Evolutionary conservation across 2,888 invertebrate species (phyloP).

Genomic region (Morpho achilles): DNA sequence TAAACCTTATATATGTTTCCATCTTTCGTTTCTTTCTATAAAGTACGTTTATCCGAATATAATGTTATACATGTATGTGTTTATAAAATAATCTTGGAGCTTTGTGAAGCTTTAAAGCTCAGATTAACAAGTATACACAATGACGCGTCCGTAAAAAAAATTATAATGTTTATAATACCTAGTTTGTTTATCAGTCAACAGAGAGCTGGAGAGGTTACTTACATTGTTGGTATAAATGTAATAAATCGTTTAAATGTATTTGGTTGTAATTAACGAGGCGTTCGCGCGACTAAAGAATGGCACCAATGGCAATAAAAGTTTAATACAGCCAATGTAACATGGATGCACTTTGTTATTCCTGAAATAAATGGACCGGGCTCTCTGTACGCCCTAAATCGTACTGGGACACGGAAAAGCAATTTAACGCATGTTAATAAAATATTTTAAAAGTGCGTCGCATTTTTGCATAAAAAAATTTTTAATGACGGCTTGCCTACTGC

Average conservation of each 20-base stretch:
- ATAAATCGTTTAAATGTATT: slow-evolving; percentile 72
- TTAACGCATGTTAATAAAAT: slow-evolving; percentile 48
- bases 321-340: slow-evolving; percentile 60
- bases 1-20: too few relatives aligned
- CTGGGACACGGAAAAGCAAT: slow-evolving; percentile 47
- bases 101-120: too few relatives aligned
- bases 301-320: slow-evolving; percentile 63
- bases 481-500: too few relatives aligned
- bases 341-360: slow-evolving; percentile 53
- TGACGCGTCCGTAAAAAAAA: too few relatives aligned
- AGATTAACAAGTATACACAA: too few relatives aligned
- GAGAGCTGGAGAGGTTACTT: too few relatives aligned
- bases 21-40: too few relatives aligned
- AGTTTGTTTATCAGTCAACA: too few relatives aligned
- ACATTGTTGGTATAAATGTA: slow-evolving; percentile 34
- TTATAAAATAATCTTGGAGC: too few relatives aligned
- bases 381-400: slow-evolving; percentile 37
- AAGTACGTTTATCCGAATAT: too few relatives aligned
- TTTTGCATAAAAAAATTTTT: neutral
- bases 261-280: slow-evolving; percentile 65
- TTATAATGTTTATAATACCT: neutral
- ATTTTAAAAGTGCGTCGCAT: slow-evolving; percentile 20
- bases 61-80: too few relatives aligned
- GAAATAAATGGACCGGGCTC: slow-evolving; percentile 48
- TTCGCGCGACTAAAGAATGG: slow-evolving; percentile 63